Percentiles rank a stretch among this genome's conserved stretches.
These are phyloP conservation scores for Brachynemurus nebulosus DNA, from an alignment of 2,888 invertebrate genomes.

Conservation along the genomic window DNA sequence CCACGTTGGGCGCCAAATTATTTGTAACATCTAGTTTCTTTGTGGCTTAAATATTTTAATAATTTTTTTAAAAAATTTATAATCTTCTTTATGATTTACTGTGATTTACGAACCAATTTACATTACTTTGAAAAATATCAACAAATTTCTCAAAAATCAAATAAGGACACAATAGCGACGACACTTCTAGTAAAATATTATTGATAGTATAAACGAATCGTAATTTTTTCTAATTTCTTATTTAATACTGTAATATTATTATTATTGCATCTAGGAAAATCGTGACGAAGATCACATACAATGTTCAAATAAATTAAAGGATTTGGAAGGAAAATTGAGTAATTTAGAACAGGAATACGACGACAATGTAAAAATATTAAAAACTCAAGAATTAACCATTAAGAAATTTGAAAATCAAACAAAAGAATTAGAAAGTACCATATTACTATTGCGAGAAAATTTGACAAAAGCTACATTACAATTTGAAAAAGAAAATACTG, in stretches of 20 bases:
- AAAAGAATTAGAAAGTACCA: background rate
- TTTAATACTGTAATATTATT: background rate
- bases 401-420: background rate
- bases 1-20: too few species aligned
- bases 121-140: too few species aligned
- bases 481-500: background rate
- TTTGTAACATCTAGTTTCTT: too few species aligned
- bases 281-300: background rate
- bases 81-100: too few species aligned
- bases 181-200: too few species aligned
- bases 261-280: background rate
- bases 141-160: too few species aligned
- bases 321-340: background rate
- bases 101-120: too few species aligned
- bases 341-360: background rate
- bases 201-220: too few species aligned
- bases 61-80: too few species aligned
- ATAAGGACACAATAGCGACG: too few species aligned
- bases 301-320: background rate
- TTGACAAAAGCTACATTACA: background rate
- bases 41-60: too few species aligned
- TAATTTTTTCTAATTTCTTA: too few species aligned
- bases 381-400: background rate
- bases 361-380: background rate
- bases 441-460: background rate